Evolutionary conservation across 2,888 invertebrate species (phyloP).

Genomic region (Hypomecis punctinalis): DNA sequence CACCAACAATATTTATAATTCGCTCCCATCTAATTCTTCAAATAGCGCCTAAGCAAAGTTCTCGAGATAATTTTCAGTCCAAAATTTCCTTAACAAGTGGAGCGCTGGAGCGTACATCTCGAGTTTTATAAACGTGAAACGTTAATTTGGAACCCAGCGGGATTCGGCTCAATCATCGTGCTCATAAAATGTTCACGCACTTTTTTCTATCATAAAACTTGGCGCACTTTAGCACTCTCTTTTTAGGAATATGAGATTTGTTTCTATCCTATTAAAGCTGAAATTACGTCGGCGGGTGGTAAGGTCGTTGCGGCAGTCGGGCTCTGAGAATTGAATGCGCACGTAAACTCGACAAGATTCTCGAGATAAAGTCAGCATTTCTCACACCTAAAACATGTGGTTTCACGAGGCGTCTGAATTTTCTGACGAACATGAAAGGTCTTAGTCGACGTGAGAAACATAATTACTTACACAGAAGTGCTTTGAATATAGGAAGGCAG

Average conservation of each 20-base stretch:
- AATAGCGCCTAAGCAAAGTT: slow-evolving; percentile 11
- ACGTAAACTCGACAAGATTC: slow-evolving; percentile 53
- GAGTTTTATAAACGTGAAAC: slow-evolving; percentile 37
- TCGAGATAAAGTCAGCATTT: slow-evolving; percentile 47
- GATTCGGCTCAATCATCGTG: slow-evolving; percentile 59
- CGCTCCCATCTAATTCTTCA: background rate
- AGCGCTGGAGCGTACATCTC: slow-evolving; percentile 32
- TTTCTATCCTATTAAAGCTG: slow-evolving; percentile 24
- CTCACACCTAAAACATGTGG: slow-evolving; percentile 20
- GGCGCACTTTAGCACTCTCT: slow-evolving; percentile 25
- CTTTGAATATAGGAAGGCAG: too few relatives aligned
- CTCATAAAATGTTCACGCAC: slow-evolving; percentile 48
- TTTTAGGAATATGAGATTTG: slow-evolving; percentile 33
- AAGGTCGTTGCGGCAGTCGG: slow-evolving; percentile 25
- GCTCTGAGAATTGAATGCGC: slow-evolving; percentile 51
- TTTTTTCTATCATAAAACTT: slow-evolving; percentile 48
- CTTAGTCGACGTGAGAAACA: too few relatives aligned
- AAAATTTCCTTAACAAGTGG: slow-evolving; percentile 36
- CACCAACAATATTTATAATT: background rate
- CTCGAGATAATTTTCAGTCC: slow-evolving; percentile 28
- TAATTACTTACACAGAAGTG: too few relatives aligned
- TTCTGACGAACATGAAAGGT: background rate
- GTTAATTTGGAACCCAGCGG: slow-evolving; percentile 58
- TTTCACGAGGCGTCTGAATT: slow-evolving; percentile 10
- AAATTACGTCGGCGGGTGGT: slow-evolving; percentile 16